Percentiles rank a stretch among this genome's conserved stretches.
phyloP scores from a whole-genome alignment of 2,797 vertebrate species.

The Sebastes diploproa region DNA sequence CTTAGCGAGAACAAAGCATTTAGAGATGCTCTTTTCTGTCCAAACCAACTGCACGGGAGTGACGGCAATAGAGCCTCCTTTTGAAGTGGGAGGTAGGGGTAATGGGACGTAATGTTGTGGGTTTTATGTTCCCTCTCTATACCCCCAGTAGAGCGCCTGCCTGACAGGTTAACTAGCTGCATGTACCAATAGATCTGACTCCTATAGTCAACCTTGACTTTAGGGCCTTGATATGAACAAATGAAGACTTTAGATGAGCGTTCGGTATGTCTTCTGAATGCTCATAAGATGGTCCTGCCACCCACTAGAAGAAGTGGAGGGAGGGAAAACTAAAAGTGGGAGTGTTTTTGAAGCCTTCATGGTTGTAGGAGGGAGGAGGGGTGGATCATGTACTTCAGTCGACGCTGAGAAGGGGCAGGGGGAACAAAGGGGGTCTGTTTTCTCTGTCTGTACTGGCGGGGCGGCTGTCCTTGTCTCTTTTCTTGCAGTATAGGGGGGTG shows the following conservation, averaged over 20 bases:
- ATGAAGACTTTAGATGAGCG: constrained; percentile 24
- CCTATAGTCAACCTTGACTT: constrained; percentile 36
- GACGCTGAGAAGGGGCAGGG: constrained; percentile 86
- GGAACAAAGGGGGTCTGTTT: constrained; percentile 97
- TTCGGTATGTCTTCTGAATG: constrained; percentile 4
- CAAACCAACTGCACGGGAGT: constrained; percentile 40
- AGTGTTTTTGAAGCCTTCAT: constrained; percentile 48
- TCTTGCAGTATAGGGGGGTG: constrained; percentile 84
- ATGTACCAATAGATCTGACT: constrained; percentile 21
- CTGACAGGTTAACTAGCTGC: constrained; percentile 58
- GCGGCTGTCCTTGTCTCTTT: constrained; percentile 90
- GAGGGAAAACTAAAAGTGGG: constrained; percentile 29
- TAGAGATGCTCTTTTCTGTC: constrained; percentile 59
- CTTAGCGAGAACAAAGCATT: constrained; percentile 66
- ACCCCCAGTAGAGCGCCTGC: constrained; percentile 23
- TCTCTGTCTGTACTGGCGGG: constrained; percentile 88
- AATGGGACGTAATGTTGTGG: constrained; percentile 58
- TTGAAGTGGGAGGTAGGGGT: constrained; percentile 64
- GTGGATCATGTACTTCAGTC: constrained; percentile 89
- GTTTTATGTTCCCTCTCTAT: constrained; percentile 52
- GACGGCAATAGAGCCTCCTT: constrained; percentile 42
- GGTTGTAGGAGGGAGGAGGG: constrained; percentile 52
- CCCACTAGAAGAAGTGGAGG: constrained; percentile 50
- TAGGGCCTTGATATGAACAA: constrained; percentile 9
- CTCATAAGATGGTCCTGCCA: constrained; percentile 67